Evolutionary conservation across 2,113 vertebrate genomes (phyloP).

Genomic region (Ranitomeya variabilis): DNA sequence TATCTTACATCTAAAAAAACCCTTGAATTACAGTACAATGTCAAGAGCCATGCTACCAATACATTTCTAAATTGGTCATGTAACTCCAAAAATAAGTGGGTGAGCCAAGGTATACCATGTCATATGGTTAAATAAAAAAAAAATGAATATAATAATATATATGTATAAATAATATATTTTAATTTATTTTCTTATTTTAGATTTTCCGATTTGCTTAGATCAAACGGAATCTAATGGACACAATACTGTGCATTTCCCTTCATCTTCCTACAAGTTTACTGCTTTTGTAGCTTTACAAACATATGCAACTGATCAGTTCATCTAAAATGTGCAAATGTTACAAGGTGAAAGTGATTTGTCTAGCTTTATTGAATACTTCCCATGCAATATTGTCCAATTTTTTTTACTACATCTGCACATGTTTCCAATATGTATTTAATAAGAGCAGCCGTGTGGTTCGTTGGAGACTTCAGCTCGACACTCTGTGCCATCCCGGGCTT

Average conservation of each 20-base stretch:
- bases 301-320: conserved; percentile 44
- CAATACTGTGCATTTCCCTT: not conserved
- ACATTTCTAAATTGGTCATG: not conserved
- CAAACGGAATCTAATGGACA: not conserved
- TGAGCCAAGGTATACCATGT: not conserved
- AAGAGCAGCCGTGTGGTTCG: conserved; percentile 15
- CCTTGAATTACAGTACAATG: not conserved
- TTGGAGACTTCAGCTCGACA: conserved; percentile 4
- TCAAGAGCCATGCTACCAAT: not conserved
- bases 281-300: conserved; percentile 19
- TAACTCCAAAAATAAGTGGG: not conserved
- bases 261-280: not conserved
- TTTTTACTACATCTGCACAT: conserved; percentile 15
- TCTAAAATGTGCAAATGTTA: conserved; percentile 49
- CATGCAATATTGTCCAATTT: conserved; percentile 36
- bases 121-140: too few relatives aligned
- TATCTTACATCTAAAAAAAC: too few relatives aligned
- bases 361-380: conserved; percentile 45
- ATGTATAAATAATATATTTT: not conserved
- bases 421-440: conserved; percentile 42
- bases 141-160: too few relatives aligned
- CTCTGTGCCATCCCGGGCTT: conserved; percentile 8
- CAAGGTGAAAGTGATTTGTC: conserved; percentile 54
- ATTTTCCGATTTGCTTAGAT: not conserved
- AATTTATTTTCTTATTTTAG: not conserved